A percentile compares a stretch with the other conserved stretches of the same genome.
phyloP scores from a whole-genome alignment of 2,888 invertebrate species.

The Drymonia ruficornis region DNA sequence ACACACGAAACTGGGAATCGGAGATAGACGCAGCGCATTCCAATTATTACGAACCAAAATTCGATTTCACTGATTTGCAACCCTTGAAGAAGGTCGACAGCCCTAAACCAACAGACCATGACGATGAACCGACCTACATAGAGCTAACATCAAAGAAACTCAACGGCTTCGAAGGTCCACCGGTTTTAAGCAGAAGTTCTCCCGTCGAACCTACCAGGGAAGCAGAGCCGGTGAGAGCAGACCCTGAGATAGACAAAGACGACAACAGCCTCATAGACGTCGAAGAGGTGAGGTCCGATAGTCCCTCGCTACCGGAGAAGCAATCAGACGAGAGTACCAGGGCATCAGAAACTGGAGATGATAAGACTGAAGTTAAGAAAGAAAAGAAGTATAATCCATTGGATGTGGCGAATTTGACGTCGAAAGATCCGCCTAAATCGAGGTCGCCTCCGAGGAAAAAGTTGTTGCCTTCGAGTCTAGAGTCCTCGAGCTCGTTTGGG shows the following conservation, averaged over 20 bases:
- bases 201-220: conserved; percentile 73
- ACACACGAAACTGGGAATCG: conserved; percentile 80
- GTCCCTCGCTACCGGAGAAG: conserved; percentile 53
- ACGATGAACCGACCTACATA: conserved; percentile 78
- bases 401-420: conserved; percentile 86
- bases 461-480: conserved; percentile 62
- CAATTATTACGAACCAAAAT: conserved; percentile 76
- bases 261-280: conserved; percentile 78
- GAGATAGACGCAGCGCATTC: conserved; percentile 80
- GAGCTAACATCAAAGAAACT: conserved; percentile 74
- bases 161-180: conserved; percentile 58
- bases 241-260: conserved; percentile 79
- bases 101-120: conserved; percentile 63
- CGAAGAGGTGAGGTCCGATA: conserved; percentile 74
- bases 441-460: conserved; percentile 80
- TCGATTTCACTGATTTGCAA: conserved; percentile 73
- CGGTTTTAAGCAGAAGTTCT: conserved; percentile 59
- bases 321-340: conserved; percentile 58
- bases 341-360: conserved; percentile 58
- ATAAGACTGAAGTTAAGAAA: conserved; percentile 74
- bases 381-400: conserved; percentile 85
- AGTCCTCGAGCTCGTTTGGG: conserved; percentile 67
- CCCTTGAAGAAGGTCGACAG: conserved; percentile 76
- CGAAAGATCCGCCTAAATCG: conserved; percentile 85
- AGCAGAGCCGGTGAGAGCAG: conserved; percentile 72